Evolutionary conservation across 2,797 vertebrate species (phyloP).

Genomic region (Falco novaeseelandiae): DNA sequence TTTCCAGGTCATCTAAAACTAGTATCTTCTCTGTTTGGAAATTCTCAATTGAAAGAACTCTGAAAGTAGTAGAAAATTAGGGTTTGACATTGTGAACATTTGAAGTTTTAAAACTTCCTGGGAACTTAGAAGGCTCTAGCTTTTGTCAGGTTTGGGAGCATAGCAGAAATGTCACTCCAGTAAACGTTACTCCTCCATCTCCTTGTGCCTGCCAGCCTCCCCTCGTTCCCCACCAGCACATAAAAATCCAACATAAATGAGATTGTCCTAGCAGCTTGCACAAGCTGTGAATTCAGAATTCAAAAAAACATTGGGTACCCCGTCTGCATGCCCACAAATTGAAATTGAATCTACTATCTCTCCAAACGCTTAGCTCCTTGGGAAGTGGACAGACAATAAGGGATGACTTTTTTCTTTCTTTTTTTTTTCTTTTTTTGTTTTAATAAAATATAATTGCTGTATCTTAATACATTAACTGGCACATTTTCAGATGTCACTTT

Average conservation of each 20-base stretch:
- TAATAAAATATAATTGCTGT: background rate
- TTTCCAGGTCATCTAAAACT: background rate
- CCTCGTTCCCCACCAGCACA: background rate
- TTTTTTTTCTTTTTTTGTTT: background rate
- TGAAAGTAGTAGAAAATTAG: background rate
- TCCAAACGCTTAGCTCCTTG: background rate
- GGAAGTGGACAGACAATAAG: background rate
- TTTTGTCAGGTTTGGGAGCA: background rate
- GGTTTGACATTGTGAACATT: background rate
- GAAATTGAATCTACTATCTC: background rate
- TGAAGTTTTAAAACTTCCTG: background rate
- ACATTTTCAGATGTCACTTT: background rate
- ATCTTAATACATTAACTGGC: background rate
- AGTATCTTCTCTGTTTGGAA: background rate
- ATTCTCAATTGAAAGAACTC: background rate
- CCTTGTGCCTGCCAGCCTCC: background rate
- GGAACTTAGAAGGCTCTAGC: background rate
- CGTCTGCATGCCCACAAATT: background rate
- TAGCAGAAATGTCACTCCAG: background rate
- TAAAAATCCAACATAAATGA: background rate
- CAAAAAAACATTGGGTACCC: background rate
- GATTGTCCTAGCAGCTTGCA: background rate
- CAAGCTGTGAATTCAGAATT: background rate
- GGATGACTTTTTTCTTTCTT: too few species aligned
- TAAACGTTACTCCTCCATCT: background rate